These are phyloP conservation scores for Orcinus orca DNA, from an alignment of 2,113 vertebrate species.

Conservation along the genomic window DNA sequence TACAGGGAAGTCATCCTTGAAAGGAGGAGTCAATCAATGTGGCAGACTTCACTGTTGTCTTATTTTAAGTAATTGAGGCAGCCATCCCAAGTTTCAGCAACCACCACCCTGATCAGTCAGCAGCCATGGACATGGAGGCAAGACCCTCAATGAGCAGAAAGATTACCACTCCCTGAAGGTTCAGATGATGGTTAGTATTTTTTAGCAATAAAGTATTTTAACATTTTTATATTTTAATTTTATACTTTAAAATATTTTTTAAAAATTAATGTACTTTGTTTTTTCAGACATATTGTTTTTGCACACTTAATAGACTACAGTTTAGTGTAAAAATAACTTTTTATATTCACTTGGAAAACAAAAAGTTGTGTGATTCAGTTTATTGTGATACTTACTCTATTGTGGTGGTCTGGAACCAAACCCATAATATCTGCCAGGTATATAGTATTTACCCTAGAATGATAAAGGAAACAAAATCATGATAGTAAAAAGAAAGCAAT, in stretches of 20 bases:
- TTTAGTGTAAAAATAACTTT: neutral
- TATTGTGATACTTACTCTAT: neutral
- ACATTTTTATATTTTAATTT: neutral
- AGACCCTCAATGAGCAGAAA: neutral
- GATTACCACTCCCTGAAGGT: neutral
- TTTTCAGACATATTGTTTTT: neutral
- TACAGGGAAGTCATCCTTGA: neutral
- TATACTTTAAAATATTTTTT: neutral
- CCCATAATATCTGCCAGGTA: neutral
- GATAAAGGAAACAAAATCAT: neutral
- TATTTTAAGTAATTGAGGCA: neutral
- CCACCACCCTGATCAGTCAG: neutral
- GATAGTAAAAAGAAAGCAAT: neutral
- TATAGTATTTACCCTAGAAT: neutral
- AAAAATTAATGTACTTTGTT: neutral
- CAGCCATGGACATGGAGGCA: neutral
- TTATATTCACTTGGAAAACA: neutral
- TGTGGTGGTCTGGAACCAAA: neutral
- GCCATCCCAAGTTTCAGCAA: neutral
- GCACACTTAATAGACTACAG: fast-evolving
- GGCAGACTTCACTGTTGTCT: neutral
- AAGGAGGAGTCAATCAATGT: neutral
- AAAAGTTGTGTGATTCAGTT: neutral
- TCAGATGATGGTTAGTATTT: neutral
- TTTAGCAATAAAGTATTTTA: neutral